Percentiles rank a stretch among this genome's conserved stretches.
Conservation (phyloP, 2,113 vertebrate genomes). For the Furnarius figulus region DNA sequence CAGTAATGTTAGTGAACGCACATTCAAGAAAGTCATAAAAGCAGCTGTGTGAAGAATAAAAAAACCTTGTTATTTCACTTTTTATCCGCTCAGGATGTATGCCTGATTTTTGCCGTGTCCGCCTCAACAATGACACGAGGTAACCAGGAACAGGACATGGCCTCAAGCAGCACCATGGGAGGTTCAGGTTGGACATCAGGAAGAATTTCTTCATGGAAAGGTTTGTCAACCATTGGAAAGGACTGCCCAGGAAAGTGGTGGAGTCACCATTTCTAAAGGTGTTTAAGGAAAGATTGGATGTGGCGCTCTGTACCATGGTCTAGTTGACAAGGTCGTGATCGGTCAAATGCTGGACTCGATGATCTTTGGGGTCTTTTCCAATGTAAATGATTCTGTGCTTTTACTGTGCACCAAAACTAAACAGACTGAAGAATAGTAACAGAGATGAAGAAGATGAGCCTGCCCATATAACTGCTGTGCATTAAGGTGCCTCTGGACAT, state of each 20-base stretch:
- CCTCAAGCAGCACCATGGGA: neutral
- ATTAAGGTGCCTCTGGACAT: neutral
- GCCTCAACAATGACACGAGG: neutral
- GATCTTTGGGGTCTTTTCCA: neutral
- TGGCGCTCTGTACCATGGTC: neutral
- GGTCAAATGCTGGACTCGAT: neutral
- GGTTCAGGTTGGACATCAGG: neutral
- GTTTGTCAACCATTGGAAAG: neutral
- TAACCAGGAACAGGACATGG: neutral
- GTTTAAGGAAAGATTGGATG: neutral
- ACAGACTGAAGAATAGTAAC: neutral
- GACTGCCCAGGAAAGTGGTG: neutral
- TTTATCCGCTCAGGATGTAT: too few species aligned
- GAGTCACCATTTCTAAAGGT: neutral
- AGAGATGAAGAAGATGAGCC: neutral
- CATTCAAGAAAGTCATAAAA: too few species aligned
- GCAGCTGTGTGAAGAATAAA: too few species aligned
- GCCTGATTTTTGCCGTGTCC: too few species aligned
- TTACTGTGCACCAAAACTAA: neutral
- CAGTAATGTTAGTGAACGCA: too few species aligned
- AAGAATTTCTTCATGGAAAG: neutral
- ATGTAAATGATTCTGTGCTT: neutral
- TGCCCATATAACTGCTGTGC: neutral
- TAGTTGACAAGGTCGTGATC: neutral
- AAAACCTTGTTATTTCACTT: too few species aligned